Base-by-base conservation (phyloP, 2,113 vertebrate genomes). In the Nansenia antarctica region DNA sequence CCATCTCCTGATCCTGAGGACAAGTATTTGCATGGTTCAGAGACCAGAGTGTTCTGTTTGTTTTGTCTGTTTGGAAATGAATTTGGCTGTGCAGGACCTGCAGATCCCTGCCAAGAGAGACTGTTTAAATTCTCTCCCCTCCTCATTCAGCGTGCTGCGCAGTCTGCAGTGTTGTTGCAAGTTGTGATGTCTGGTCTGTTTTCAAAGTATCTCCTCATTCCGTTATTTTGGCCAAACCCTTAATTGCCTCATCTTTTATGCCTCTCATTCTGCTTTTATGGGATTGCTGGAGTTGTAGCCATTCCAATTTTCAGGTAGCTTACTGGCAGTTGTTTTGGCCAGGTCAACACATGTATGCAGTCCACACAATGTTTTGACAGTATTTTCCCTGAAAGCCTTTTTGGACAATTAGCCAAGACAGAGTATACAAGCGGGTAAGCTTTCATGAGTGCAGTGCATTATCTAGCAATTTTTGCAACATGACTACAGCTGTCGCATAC, bases 21-120 rank as follows among this genome's bases (percentile, higher is more conserved):
- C 3, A 55, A 29, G 53, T 54, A 22, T 15, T 52, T 11, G 8
- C 49, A 20, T 52, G 49, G 8, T 52, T 52, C 3, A 52, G 18
- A 52, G 18, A 52, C 20, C 49, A 52, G 35, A 37, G 49, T 2
- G 9, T 7, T 24, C 2, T 22, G 24, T 55, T 9, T 5, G 7
- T 29, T 49, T 49, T 49, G 24, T 55, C 24, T 15, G 24, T 55
- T 55, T 55, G 24, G 12, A 55, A 55, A 55, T 26, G 11, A 55
- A 22, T 55, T 55, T 55, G 24, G 53, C 24, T 14, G 22, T 55
- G 53, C 53, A 29, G 53, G 6, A 55, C 4, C 53, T 55, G 22
- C 53, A 55, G 53, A 55, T 55, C 8, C n/a, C 53, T 55, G 24
- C 53, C 53, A 55, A 55, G 53, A 55, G 6, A 55, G 53, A 55